Evolutionary conservation across 2,797 vertebrate genomes (phyloP).

Genomic region (Peromyscus melanophrys): DNA sequence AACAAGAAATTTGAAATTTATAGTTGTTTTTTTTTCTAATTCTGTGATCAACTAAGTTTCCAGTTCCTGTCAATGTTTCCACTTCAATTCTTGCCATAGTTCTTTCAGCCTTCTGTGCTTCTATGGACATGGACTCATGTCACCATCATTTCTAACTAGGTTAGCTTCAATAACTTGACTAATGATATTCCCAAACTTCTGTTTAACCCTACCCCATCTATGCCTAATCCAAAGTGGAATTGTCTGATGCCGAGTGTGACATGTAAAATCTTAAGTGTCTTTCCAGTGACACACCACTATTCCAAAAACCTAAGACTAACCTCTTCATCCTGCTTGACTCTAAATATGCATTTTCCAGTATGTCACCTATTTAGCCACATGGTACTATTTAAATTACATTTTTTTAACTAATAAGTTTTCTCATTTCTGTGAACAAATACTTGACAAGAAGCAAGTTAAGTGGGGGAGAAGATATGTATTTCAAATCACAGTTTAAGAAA

Average conservation of each 20-base stretch:
- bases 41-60: not conserved
- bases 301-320: constrained; percentile 15
- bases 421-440: not conserved
- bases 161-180: not conserved
- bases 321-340: not conserved
- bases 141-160: not conserved
- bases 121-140: not conserved
- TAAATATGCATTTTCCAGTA: not conserved
- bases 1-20: not conserved
- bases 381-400: constrained; percentile 19
- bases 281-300: not conserved
- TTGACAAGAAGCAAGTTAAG: not conserved
- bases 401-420: not conserved
- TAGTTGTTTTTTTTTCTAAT: not conserved
- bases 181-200: not conserved
- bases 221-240: not conserved
- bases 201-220: not conserved
- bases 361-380: not conserved
- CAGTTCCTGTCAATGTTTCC: not conserved
- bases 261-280: not conserved
- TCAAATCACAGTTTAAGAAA: not conserved
- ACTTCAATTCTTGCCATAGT: not conserved
- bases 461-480: too few relatives aligned
- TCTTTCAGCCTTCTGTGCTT: not conserved
- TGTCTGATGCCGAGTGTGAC: not conserved